Evolutionary conservation across 2,888 invertebrate genomes (phyloP).

Genomic region (Ptychoptera contaminata): DNA sequence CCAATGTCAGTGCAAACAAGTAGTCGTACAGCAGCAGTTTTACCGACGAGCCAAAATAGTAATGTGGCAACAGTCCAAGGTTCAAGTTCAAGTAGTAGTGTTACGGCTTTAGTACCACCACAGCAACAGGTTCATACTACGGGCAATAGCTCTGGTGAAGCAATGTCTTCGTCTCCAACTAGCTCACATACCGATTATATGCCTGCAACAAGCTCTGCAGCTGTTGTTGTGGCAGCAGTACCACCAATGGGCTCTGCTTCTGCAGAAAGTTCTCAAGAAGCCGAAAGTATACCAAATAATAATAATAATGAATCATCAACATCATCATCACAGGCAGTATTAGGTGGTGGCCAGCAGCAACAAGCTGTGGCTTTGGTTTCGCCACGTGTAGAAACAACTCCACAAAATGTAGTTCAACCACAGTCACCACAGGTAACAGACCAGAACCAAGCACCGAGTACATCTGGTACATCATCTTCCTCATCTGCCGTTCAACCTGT

Average conservation of each 20-base stretch:
- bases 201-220: conserved; percentile 63
- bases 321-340: conserved; percentile 14
- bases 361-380: conserved; percentile 56
- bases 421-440: conserved; percentile 21
- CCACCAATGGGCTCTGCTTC: conserved; percentile 36
- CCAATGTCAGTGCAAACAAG: conserved; percentile 67
- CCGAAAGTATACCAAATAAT: conserved; percentile 27
- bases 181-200: conserved; percentile 70
- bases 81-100: conserved; percentile 22
- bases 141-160: conserved; percentile 31
- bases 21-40: conserved; percentile 55
- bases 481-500: conserved; percentile 12
- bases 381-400: conserved; percentile 52
- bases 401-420: conserved; percentile 21
- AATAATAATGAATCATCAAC: conserved; percentile 21
- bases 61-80: conserved; percentile 23
- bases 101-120: conserved; percentile 39
- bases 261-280: conserved; percentile 33
- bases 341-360: conserved; percentile 31
- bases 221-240: conserved; percentile 45
- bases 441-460: conserved; percentile 24
- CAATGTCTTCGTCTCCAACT: conserved; percentile 50
- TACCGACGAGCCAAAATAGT: conserved; percentile 53
- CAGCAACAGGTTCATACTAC: conserved; percentile 45
- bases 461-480: conserved; percentile 20